Evolutionary conservation across 2,888 invertebrate species (phyloP), one percentile per base, ranked within the genome.

Genomic region (Xestoiulus laeticollis): DNA sequence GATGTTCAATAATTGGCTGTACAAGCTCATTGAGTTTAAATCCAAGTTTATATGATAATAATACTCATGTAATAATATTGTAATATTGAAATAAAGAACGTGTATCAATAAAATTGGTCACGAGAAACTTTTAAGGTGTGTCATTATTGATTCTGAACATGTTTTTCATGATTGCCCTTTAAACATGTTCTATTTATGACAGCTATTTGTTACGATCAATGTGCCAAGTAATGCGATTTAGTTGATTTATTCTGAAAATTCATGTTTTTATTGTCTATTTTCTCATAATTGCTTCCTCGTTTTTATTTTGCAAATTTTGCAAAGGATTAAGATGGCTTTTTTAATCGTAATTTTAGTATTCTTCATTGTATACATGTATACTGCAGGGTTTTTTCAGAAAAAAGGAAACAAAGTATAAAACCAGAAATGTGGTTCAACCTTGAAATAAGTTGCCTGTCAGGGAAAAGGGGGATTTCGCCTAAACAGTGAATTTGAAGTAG

Each of bases 341-440:
- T 48, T 0, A 4, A 16, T 48, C 59, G 8, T n/a, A 48, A 48
- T 59, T 22, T 59, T 59, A 59, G 22, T 59, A 59, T 59, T n/a
- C 59, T 22, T 59, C 4, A n/a, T 22, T 22, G 22, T 8, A n/a
- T n/a, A 22, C 59, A 8, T 59, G n/a, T 3, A 4, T 4, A 4
- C 5, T 59, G n/a, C n/a, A n/a, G n/a, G n/a, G n/a, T 22, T 59
- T 59, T 59, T n/a, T 59, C 59, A 10, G 3, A 6, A 4, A 84
- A 84, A 38, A 30, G 19, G 26, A 26, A 84, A 43, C 38, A 26
- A 84, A 84, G 30, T 19, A 30, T n/a, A n/a, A 8, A 8, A 26
- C 33, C 19, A 84, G 8, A 84, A 84, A 38, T 84, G 33, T 32
- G 19, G 84, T 43, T 43, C 84, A 84, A 84, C 33, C 59, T 59